phyloP scores from a whole-genome alignment of 1,140 invertebrate genomes.

The Chironomus tepperi region DNA sequence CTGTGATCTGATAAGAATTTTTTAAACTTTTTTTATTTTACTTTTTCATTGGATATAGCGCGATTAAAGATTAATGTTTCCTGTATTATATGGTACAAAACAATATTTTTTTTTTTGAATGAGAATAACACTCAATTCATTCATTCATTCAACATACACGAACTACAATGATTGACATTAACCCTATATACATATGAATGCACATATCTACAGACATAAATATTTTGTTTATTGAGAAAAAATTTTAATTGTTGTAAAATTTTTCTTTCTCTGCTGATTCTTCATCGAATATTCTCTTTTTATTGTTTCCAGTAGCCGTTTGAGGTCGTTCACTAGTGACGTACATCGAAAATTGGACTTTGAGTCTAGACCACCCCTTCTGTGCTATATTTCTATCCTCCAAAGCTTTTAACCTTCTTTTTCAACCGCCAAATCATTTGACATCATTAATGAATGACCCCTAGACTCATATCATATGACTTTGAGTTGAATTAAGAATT shows the following conservation, averaged over 20 bases:
- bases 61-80: constrained; percentile 13
- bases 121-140: constrained; percentile 6
- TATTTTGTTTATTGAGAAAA: neutral
- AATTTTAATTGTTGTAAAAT: constrained; percentile 15
- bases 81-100: neutral
- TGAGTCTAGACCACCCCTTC: no score
- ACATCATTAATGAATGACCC: no score
- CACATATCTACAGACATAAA: no score
- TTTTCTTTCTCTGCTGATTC: neutral
- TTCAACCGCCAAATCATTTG: no score
- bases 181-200: neutral
- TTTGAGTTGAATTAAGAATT: no score
- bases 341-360: no score
- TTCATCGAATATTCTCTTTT: neutral
- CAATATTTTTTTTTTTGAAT: neutral
- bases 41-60: neutral
- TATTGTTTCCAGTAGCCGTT: neutral
- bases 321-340: no score
- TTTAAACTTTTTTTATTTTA: no score
- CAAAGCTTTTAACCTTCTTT: no score
- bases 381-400: no score
- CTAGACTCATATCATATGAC: neutral
- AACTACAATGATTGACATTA: constrained; percentile 3
- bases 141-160: neutral
- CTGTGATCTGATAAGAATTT: no score